Evolutionary conservation across 2,797 vertebrate genomes (phyloP), one percentile per base, ranked within the genome.

Genomic region (Hafferia zeledoni): DNA sequence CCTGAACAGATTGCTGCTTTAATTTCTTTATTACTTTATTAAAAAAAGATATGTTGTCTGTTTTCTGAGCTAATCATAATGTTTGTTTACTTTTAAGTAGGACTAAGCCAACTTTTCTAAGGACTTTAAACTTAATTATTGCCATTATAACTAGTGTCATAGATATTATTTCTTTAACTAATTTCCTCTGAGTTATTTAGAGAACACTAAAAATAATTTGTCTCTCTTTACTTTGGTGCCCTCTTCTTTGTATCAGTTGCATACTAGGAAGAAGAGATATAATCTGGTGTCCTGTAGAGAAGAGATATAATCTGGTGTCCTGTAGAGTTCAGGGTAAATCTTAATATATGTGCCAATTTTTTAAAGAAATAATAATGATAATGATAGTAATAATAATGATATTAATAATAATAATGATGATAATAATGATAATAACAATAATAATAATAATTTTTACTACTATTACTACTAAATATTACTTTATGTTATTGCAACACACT

Each of bases 281-380:
- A 7, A 30, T 5, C 64, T 53, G 64, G 2, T 0, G 0, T 41
- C 35, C 25, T 69, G 7, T 9, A 41, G 49, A 57, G 6, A 52
- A 70, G 70, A 75, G 8, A 19, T 25, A 50, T 0, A 7, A 30
- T 5, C 64, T 53, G 64, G 2, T 0, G 0, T 41, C 35, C 25
- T 69, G 7, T 9, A 41, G 49, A 57, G 6, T 25, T 57, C 30
- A 53, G 5, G 20, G 63, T 50, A 31, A 78, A 41, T 31, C 8
- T 65, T 57, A 17, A 65, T 33, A 39, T 16, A 24, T 3, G 9
- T 52, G 9, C 14, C 5, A 6, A 33, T 0, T 1, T 49, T 49
- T 49, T 15, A 8, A 25, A 49, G 47, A 49, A 25, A 49, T 49
- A 25, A 49, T 41, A 41, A 41, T 39, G 39, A 39, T 39, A 39